These are phyloP conservation scores for Chrysemys picta DNA, from an alignment of 2,113 vertebrate genomes.

Conservation along the genomic window DNA sequence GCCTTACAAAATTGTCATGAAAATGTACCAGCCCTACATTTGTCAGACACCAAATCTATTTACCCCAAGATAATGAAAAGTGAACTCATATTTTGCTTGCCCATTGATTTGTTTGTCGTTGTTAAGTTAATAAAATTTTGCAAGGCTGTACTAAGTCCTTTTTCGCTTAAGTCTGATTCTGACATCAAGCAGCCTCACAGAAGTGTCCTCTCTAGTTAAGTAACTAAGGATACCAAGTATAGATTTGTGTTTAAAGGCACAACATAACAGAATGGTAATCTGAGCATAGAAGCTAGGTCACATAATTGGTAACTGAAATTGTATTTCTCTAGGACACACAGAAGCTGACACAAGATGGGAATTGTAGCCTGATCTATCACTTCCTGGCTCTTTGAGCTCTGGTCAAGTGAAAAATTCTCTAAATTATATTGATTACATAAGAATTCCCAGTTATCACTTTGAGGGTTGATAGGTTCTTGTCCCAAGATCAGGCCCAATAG, in stretches of 20 bases:
- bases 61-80: rapidly evolving
- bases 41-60: background rate
- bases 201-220: background rate
- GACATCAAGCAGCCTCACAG: background rate
- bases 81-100: background rate
- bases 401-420: too few relatives aligned
- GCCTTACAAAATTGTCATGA: background rate
- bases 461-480: too few relatives aligned
- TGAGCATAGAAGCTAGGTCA: background rate
- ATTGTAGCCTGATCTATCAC: too few relatives aligned
- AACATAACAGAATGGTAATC: background rate
- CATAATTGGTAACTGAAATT: background rate
- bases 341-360: background rate
- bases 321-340: too few relatives aligned
- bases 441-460: too few relatives aligned
- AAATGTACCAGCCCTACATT: background rate
- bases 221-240: background rate
- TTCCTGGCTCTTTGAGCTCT: too few relatives aligned
- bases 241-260: background rate
- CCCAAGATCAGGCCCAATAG: too few relatives aligned
- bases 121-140: background rate
- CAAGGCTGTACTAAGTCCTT: background rate
- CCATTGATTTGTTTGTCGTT: background rate
- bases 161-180: background rate
- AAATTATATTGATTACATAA: too few relatives aligned